Conservation (phyloP, 2,888 invertebrate species). For the Antheraea yamamai region DNA sequence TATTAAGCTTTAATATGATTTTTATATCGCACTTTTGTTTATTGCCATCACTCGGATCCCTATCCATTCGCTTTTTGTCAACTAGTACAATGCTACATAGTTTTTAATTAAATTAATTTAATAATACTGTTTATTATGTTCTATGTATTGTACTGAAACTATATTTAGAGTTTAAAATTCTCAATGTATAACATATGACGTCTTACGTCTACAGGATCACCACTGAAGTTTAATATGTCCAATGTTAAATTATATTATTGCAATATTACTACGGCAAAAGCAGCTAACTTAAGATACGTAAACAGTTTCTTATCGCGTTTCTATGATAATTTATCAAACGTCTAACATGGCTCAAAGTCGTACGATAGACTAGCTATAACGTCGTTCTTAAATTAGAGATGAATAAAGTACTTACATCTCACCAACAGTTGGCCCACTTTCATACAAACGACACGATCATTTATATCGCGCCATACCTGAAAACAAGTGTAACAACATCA, state of each 20-base stretch:
- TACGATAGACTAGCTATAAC: background rate
- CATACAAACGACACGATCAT: constrained; percentile 60
- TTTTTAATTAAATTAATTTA: no score
- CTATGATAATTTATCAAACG: background rate
- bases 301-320: background rate
- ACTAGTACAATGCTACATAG: no score
- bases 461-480: constrained; percentile 68
- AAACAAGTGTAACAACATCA: constrained; percentile 33
- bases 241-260: background rate
- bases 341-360: background rate
- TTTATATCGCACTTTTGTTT: background rate
- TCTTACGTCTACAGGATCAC: no score
- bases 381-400: constrained; percentile 11
- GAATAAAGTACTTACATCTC: constrained; percentile 60
- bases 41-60: background rate
- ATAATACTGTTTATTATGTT: no score
- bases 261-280: background rate
- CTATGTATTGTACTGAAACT: no score
- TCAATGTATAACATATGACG: no score
- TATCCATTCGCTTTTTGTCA: no score
- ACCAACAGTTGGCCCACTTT: constrained; percentile 53
- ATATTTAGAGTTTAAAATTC: no score
- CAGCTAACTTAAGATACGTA: background rate
- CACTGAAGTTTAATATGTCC: background rate
- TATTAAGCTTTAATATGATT: background rate